phyloP scores from a whole-genome alignment of 2,113 vertebrate species.

The human (Homo sapiens) region GRCh38 chr1:22426501-22427000 shows the following conservation, averaged over 20 bases:
- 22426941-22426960: slow-evolving; percentile 62
- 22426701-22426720: slow-evolving; percentile 55
- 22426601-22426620: neutral
- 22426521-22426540: neutral
- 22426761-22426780: slow-evolving; percentile 56
- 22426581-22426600: neutral
- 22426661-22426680: slow-evolving; percentile 19
- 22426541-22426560: neutral
- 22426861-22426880: slow-evolving; percentile 65
- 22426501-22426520: neutral
- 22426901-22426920: slow-evolving; percentile 60
- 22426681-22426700: slow-evolving; percentile 44
- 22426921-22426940: slow-evolving; percentile 24
- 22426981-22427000: slow-evolving; percentile 43
- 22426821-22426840: slow-evolving; percentile 61
- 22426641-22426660: neutral
- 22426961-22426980: neutral
- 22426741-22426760: slow-evolving; percentile 41
- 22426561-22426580: neutral
- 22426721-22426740: slow-evolving; percentile 27
- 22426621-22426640: neutral
- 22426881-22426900: slow-evolving; percentile 66
- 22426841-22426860: slow-evolving; percentile 71
- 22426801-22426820: slow-evolving; percentile 59
- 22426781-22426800: slow-evolving; percentile 68